Evolutionary conservation across 2,113 vertebrate species (phyloP).

Genomic region (Felis chaus): DNA sequence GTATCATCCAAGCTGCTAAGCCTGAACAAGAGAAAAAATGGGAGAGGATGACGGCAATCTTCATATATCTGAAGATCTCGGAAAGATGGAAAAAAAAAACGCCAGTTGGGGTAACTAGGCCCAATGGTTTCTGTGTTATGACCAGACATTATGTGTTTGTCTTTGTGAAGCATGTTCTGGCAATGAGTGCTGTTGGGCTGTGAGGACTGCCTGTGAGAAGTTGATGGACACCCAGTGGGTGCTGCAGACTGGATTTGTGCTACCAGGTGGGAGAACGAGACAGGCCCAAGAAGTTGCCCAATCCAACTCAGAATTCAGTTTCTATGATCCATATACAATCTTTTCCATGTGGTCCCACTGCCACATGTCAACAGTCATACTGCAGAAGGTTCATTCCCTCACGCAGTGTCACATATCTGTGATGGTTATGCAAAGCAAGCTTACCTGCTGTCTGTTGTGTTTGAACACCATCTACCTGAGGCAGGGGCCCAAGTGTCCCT

Average conservation of each 20-base stretch:
- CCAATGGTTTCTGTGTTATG: fast-evolving
- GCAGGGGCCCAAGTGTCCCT: constrained; percentile 89
- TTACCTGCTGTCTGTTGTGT: constrained; percentile 92
- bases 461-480: constrained; percentile 90
- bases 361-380: not conserved
- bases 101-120: not conserved
- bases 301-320: not conserved
- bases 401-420: not conserved
- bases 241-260: not conserved
- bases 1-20: not conserved
- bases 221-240: not conserved
- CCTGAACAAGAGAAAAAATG: not conserved
- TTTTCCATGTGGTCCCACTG: not conserved
- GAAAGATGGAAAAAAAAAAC: not conserved
- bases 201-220: not conserved
- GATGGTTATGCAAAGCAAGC: not conserved
- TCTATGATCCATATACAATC: not conserved
- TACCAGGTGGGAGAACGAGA: not conserved
- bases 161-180: not conserved
- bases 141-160: not conserved
- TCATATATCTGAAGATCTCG: not conserved
- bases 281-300: not conserved
- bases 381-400: not conserved
- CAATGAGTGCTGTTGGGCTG: not conserved
- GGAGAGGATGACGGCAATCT: not conserved